Base-by-base conservation (phyloP, 2,113 vertebrate species). In the Tragelaphus imberbis region DNA sequence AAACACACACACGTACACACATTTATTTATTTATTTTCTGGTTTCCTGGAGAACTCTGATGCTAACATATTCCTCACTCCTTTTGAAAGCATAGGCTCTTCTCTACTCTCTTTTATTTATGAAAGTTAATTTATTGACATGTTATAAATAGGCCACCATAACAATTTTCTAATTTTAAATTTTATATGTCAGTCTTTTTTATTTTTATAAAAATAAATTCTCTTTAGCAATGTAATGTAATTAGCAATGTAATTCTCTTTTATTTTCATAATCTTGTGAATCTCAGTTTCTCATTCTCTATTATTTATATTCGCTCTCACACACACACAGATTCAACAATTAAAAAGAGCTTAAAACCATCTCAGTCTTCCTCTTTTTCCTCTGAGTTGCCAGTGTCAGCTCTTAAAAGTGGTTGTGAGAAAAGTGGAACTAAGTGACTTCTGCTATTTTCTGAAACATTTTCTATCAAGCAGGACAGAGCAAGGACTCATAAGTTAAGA, bases 381-480 rank as follows among this genome's bases (percentile, higher is more conserved):
- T 25, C 9, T 84, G 80, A 85, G 47, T 90, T 81, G 5, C 53
- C n/a, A 19, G 14, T 51, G 8, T 59, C 40, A 84, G 7, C 11
- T 84, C 47, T 84, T 86, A 68, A 82, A 84, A 36, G 16, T 15
- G 13, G n/a, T 11, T 65, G 15, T 44, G 7, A 79, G 80, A 36
- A 49, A 84, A 63, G 19, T 58, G 14, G 8, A 79, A 40, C 17
- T 81, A 55, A 90, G 25, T 17, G 36, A 53, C 9, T 90, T 81
- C 82, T 27, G 47, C 82, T 96, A 51, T 86, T 87, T 90, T 94
- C 40, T 89, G 68, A 91, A 77, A 91, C 16, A 91, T 44, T 92
- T 97, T 92, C 65, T n/a, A 47, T 89, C 2, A n/a, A 79, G 49
- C 81, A 88, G 71, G 53, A 71, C 53, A 89, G 77, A 47, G n/a